Evolutionary conservation across 1,140 invertebrate species (phyloP), one percentile per base, ranked within the genome.

Genomic region (Diachasmimorpha longicaudata): DNA sequence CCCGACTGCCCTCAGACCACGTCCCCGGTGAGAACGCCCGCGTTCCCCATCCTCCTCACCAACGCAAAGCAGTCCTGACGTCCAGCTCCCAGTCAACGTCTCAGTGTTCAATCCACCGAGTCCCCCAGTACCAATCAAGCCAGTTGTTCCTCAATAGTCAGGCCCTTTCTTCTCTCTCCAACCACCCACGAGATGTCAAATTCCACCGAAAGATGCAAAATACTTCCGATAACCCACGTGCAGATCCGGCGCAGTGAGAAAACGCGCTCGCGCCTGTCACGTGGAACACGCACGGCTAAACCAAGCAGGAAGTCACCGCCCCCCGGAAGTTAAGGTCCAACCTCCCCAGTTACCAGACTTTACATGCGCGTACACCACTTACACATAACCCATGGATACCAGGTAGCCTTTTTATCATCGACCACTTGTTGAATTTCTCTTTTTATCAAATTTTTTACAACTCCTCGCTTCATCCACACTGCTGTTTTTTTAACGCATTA

Each of bases 261-360:
- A 36, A 70, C 36, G 69, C 23, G 72, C 72, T 72, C 76, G 72
- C 76, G 76, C 76, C 76, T 74, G 72, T 77, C 72, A 77, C 72
- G 76, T 74, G 76, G 72, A 77, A 77, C 77, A 76, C 71, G 66
- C 48, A 52, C 71, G 48, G 67, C 36, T 68, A 58, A 16, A 52
- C 48, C 48, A 31, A 63, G 72, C 77, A 78, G 77, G 77, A 76
- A 76, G 74, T 78, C 42, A 76, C 74, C 77, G 77, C 77, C 77
- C 77, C 44, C 77, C 77, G 77, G 77, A 78, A 78, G 74, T 76
- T 42, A 78, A 78, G 66, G 74, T 74, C 74, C 74, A 76, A 48
- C 39, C 77, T 74, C 74, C 74, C 72, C 74, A 37, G 39, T 42
- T 44, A 73, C 74, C 58, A 74, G 58, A 68, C 74, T 68, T 37